A percentile compares a stretch with the other conserved stretches of the same genome.
These are phyloP conservation scores for Ammodytes dubius DNA, from an alignment of 2,113 vertebrate species.

Conservation along the genomic window DNA sequence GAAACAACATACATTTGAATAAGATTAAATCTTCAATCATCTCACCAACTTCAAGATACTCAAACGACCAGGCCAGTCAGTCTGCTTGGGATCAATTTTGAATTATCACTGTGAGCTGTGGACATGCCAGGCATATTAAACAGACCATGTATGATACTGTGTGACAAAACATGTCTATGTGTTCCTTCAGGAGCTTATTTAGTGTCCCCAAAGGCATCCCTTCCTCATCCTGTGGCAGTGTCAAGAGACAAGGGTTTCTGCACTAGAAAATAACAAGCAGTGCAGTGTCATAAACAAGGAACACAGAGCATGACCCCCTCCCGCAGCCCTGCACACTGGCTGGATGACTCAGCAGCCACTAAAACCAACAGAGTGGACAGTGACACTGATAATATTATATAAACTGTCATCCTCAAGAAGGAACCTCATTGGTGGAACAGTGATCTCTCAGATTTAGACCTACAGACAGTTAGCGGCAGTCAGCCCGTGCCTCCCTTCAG, in stretches of 20 bases:
- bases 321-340: neutral
- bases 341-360: neutral
- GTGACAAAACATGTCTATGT: constrained; percentile 1
- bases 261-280: constrained; percentile 25
- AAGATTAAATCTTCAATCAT: neutral
- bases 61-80: neutral
- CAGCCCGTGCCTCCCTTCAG: constrained; percentile 30
- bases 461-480: constrained; percentile 12
- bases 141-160: neutral
- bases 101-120: neutral
- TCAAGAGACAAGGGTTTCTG: constrained; percentile 34
- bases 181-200: constrained; percentile 56
- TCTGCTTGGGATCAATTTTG: constrained; percentile 29
- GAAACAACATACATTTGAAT: constrained; percentile 12
- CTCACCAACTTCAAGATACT: neutral
- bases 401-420: constrained; percentile 4
- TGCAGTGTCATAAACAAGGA: constrained; percentile 8
- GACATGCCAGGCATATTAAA: neutral
- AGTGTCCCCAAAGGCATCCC: constrained; percentile 14
- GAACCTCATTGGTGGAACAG: constrained; percentile 33
- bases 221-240: constrained; percentile 16
- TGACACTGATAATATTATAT: constrained; percentile 38
- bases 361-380: constrained; percentile 5
- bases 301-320: neutral
- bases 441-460: constrained; percentile 44